Evolutionary conservation across 2,113 vertebrate genomes (phyloP).

Genomic region (Stomatorhinus ivindoensis): DNA sequence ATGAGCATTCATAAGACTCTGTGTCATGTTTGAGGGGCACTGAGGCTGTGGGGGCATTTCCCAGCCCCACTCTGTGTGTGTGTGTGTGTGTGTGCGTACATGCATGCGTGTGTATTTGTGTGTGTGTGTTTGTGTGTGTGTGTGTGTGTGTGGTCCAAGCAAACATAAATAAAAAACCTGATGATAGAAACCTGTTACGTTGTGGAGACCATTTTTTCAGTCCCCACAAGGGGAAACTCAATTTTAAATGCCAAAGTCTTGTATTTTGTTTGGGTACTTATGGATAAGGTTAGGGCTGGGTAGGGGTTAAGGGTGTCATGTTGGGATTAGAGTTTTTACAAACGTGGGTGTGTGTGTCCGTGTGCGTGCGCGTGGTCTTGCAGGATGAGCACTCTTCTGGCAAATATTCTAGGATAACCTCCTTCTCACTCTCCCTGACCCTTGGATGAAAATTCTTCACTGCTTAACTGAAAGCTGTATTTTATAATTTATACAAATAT

Average conservation of each 20-base stretch:
- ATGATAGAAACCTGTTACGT: too few species aligned
- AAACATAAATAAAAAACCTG: too few species aligned
- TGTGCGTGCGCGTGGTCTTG: not conserved
- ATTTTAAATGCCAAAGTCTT: not conserved
- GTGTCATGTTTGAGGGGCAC: not conserved
- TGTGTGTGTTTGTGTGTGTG: too few species aligned
- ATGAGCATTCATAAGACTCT: not conserved
- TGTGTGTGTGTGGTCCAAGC: too few species aligned
- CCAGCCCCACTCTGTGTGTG: not conserved
- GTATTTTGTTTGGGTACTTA: too few species aligned
- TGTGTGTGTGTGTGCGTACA: not conserved
- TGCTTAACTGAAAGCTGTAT: not conserved
- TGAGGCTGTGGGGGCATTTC: not conserved
- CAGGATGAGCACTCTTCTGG: not conserved
- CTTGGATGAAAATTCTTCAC: not conserved
- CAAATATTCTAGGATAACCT: not conserved
- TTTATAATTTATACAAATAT: not conserved
- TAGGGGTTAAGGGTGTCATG: not conserved
- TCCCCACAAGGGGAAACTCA: not conserved
- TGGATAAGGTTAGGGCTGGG: too few species aligned
- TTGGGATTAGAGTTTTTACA: not conserved
- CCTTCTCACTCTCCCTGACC: not conserved
- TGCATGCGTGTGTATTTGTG: too few species aligned
- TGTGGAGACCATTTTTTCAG: not conserved
- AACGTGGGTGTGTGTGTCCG: not conserved